These are phyloP conservation scores for Drosophila novamexicana DNA, from an alignment of 1,140 invertebrate genomes.

Conservation along the genomic window DNA sequence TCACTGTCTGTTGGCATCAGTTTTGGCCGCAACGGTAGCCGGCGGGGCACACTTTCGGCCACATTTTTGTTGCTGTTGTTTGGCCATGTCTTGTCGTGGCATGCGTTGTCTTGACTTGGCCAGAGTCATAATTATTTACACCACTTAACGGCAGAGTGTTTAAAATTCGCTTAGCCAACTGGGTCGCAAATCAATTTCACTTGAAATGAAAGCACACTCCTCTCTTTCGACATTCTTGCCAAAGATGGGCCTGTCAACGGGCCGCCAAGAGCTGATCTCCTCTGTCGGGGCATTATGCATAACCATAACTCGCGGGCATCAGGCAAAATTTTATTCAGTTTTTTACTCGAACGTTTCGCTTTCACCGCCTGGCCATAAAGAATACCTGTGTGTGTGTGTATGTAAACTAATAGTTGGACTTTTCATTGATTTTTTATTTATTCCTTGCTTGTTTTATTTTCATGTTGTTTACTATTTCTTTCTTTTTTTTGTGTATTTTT, in stretches of 20 bases:
- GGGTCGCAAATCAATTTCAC: conserved; percentile 81
- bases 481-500: conserved; percentile 53
- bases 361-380: conserved; percentile 63
- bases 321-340: conserved; percentile 13
- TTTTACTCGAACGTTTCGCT: conserved; percentile 49
- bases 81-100: conserved; percentile 21
- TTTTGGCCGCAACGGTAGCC: conserved; percentile 63
- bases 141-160: conserved; percentile 64
- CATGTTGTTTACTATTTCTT: conserved; percentile 42
- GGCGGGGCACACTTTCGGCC: conserved; percentile 61
- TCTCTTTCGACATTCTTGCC: conserved; percentile 34
- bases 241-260: conserved; percentile 69
- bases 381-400: conserved; percentile 34
- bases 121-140: conserved; percentile 78
- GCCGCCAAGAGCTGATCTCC: conserved; percentile 13
- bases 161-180: conserved; percentile 70
- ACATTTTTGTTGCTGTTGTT: conserved; percentile 47
- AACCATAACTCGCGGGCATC: conserved; percentile 20
- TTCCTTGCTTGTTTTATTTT: conserved; percentile 65
- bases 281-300: conserved; percentile 59
- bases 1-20: conserved; percentile 66
- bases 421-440: conserved; percentile 82
- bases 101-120: conserved; percentile 24
- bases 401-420: conserved; percentile 63
- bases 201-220: conserved; percentile 74